Evolutionary conservation across 2,113 vertebrate genomes (phyloP), one percentile per base, ranked within the genome.

Genomic region (Oenanthe melanoleuca): DNA sequence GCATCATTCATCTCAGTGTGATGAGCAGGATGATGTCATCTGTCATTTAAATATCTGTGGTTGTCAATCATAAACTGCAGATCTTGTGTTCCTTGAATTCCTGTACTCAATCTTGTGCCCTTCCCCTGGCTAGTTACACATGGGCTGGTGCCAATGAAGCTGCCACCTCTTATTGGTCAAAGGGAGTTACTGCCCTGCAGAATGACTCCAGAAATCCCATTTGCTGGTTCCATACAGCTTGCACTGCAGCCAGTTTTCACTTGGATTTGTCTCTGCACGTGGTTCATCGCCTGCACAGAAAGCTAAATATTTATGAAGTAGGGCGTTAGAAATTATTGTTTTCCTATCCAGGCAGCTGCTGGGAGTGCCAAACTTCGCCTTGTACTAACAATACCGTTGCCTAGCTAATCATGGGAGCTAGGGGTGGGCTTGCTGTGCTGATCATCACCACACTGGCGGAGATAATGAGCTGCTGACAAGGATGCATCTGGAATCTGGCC

Each of bases 271-370:
- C 79, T 92, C 89, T 63, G 80, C 74, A 87, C 16, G 8, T 85
- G 90, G 47, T 85, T 92, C 67, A 24, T 83, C 2, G 67, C 73
- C 84, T 89, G 89, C 59, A 63, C 70, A 75, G 74, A 83, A 86
- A 78, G 69, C 81, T 92, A 94, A 95, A 95, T 92, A 89, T 93
- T 96, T 93, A 79, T 96, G 88, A 93, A 75, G 75, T 37, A 67
- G 59, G 49, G 75, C 47, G 56, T 89, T 90, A 92, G 86, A 94
- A 95, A 95, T 94, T 53, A 89, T 88, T 94, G 88, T 93, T 96
- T 93, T 93, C 79, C 80, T 90, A 86, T 78, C 69, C 61, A 94
- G 80, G 69, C 89, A 92, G 85, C 94, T 92, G 88, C 89, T 82
- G 74, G 75, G 86, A 95, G 92, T 90, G 90, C 92, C 94, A 95